Base-by-base conservation (phyloP, 2,888 invertebrate genomes). In the Pollenia labialis region DNA sequence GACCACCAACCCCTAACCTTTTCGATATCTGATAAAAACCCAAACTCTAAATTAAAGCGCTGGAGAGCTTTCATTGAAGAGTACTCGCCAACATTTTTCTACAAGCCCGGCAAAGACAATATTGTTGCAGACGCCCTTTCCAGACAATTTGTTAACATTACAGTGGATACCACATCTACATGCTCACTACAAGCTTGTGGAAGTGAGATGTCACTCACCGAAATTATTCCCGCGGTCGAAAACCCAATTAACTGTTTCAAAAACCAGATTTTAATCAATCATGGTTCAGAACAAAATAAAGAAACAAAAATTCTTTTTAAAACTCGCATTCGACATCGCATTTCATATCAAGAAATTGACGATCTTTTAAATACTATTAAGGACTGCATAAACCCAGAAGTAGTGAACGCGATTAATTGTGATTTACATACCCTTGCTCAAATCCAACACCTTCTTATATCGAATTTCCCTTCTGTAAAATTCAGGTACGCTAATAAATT, bases 71-170 rank as follows among this genome's bases (percentile, higher is more conserved):
- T 81, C 60, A 18, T 85, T 6, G 85, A 85, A 66, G 40, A 42
- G 64, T 54, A 76, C 56, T 64, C 23, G 50, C 81, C 14, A 56
- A 84, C 7, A 46, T 80, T 58, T 18, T 64, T 71, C 50, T 74
- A 81, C 52, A 85, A 88, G 44, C 85, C 83, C 44, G 83, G 77
- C 11, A 85, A 83, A n/a, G 84, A 86, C 23, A 86, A 88, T 76
- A 50, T 72, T 46, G 81, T 87, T 23, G 80, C 81, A 7, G 81
- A 86, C 46, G 85, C 85, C 4, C 42, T 88, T 32, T 85, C 79
- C 11, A 54, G 54, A 10, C 54, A 56, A 56, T 56, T 18, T 56
- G 7, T 18, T 10, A 56, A 23, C 23, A n/a, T 56, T 18, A 56
- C 23, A 18, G 8, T 56, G 2, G 18, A 56, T 23, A 6, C 23